phyloP scores from a whole-genome alignment of 2,888 invertebrate genomes.

The Brachypalpus laphriformis region DNA sequence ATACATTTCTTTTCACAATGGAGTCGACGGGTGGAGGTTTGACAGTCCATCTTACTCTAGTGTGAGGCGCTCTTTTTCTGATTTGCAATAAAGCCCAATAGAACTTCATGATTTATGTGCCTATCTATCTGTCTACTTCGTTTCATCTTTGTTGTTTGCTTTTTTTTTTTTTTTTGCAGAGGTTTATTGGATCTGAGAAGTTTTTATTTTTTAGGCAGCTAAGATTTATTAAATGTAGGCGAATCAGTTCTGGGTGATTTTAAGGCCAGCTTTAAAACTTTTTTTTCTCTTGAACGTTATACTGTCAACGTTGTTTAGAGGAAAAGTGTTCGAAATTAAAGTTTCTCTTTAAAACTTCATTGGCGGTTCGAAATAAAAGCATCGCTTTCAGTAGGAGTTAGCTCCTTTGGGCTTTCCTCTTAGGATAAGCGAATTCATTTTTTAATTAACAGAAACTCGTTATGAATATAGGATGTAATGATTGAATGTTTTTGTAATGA shows the following conservation, averaged over 20 bases:
- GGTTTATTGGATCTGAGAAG: constrained; percentile 29
- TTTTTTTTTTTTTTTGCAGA: constrained; percentile 1
- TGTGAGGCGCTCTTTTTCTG: background rate
- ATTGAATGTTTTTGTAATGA: no score
- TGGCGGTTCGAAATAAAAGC: no score
- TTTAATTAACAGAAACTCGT: no score
- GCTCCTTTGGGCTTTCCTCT: no score
- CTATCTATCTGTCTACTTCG: background rate
- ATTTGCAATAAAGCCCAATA: background rate
- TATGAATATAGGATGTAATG: no score
- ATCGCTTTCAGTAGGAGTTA: no score
- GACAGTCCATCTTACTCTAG: constrained; percentile 18
- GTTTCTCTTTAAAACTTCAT: no score
- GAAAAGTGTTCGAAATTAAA: no score
- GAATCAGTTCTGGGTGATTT: no score
- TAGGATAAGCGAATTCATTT: no score
- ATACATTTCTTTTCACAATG: constrained; percentile 44
- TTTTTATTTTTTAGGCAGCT: background rate
- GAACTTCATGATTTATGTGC: background rate
- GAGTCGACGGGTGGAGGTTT: constrained; percentile 51
- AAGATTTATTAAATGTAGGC: constrained; percentile 19
- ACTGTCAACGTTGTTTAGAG: background rate
- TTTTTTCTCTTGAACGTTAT: background rate
- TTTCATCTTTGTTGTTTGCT: background rate
- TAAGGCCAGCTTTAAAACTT: background rate